These are phyloP conservation scores for Leucoraja ocellata DNA, from an alignment of 2,797 vertebrate genomes.

Conservation along the genomic window DNA sequence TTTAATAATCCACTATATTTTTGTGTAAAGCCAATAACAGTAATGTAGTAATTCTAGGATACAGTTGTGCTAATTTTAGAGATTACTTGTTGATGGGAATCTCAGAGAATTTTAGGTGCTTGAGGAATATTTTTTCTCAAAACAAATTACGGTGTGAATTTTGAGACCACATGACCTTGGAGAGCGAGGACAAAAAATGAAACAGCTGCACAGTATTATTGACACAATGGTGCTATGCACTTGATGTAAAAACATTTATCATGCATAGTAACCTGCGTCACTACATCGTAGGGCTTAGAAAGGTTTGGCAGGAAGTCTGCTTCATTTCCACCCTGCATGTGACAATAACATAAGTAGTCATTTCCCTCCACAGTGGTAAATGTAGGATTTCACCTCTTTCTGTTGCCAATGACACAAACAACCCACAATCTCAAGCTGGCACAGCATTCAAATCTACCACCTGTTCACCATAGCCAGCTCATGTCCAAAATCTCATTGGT, in stretches of 20 bases:
- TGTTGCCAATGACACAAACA: not conserved
- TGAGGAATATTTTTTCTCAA: not conserved
- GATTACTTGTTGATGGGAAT: not conserved
- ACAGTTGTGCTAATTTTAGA: not conserved
- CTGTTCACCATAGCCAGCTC: not conserved
- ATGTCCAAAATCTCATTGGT: not conserved
- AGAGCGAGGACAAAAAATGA: not conserved
- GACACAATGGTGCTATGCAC: too few species aligned
- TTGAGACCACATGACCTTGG: not conserved
- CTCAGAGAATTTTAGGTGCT: not conserved
- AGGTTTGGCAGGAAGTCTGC: not conserved
- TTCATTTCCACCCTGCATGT: not conserved
- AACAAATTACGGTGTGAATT: not conserved
- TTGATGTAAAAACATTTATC: not conserved
- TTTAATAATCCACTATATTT: not conserved
- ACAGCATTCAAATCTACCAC: not conserved
- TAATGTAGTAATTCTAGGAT: not conserved
- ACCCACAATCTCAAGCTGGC: too few species aligned
- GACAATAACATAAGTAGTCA: not conserved
- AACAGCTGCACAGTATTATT: constrained; percentile 6
- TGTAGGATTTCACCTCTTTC: not conserved
- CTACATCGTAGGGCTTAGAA: not conserved
- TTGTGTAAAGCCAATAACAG: not conserved
- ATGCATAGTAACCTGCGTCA: not conserved
- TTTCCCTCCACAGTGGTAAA: too few species aligned